These are phyloP conservation scores for Cheilosia impressa DNA, from an alignment of 2,888 invertebrate genomes.

Conservation along the genomic window DNA sequence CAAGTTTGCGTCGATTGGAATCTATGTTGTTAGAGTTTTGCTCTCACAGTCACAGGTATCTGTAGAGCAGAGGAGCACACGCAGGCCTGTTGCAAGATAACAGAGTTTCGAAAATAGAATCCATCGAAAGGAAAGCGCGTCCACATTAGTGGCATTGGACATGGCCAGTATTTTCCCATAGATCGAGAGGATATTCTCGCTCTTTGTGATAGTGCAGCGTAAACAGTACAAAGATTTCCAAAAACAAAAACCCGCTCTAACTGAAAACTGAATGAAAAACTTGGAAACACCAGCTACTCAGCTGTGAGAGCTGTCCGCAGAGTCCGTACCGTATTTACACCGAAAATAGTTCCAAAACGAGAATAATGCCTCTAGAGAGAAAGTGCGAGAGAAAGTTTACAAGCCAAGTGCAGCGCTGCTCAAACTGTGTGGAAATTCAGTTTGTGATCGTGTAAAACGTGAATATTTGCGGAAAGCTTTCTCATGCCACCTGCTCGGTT, in stretches of 20 bases:
- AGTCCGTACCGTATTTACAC: conserved; percentile 28
- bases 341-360: conserved; percentile 60
- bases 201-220: conserved; percentile 24
- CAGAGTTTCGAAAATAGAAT: conserved; percentile 72
- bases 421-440: conserved; percentile 40
- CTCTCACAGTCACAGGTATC: conserved; percentile 69
- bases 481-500: conserved; percentile 70
- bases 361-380: conserved; percentile 26
- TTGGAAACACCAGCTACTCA: conserved; percentile 43
- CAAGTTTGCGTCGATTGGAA: conserved; percentile 63
- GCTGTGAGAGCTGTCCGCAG: conserved; percentile 30
- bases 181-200: conserved; percentile 11
- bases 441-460: conserved; percentile 28
- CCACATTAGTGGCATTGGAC: conserved; percentile 38
- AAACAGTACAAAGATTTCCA: conserved; percentile 34
- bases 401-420: conserved; percentile 14
- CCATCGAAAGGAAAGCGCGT: conserved; percentile 62
- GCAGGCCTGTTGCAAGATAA: conserved; percentile 60
- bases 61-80: conserved; percentile 17
- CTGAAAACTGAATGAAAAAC: conserved; percentile 49
- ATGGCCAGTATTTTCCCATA: conserved; percentile 27
- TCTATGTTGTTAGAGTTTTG: conserved; percentile 57
- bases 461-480: conserved; percentile 41
- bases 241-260: conserved; percentile 22
- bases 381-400: conserved; percentile 62